Percentiles rank a stretch among this genome's conserved stretches.
Evolutionary conservation across 2,888 invertebrate species (phyloP).

Genomic region (Cataglyphis rosenhaueri): DNA sequence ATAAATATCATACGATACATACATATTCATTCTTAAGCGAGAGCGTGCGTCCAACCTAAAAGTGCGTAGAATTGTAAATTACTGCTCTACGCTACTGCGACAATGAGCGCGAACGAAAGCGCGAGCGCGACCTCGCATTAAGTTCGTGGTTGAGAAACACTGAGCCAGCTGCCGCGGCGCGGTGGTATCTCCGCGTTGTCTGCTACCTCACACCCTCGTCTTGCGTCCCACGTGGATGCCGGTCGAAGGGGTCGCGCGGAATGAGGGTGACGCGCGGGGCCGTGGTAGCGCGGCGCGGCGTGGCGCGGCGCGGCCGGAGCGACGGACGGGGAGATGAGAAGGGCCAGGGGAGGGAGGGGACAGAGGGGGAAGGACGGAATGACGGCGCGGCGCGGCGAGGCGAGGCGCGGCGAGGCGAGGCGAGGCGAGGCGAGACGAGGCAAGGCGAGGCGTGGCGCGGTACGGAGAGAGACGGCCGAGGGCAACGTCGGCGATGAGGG

Average conservation of each 20-base stretch:
- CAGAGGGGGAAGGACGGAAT: slow-evolving; percentile 34
- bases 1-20: too few species aligned
- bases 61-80: slow-evolving; percentile 30
- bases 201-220: slow-evolving; percentile 83
- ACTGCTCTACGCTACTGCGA: not conserved
- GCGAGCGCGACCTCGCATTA: slow-evolving; percentile 23
- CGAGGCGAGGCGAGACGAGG: slow-evolving; percentile 1
- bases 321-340: slow-evolving; percentile 7
- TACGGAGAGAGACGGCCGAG: slow-evolving; percentile 39
- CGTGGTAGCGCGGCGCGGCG: slow-evolving; percentile 41
- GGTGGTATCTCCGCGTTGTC: slow-evolving; percentile 83
- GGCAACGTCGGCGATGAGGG: slow-evolving; percentile 55
- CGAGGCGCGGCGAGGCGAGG: slow-evolving; percentile 5
- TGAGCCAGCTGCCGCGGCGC: slow-evolving; percentile 84
- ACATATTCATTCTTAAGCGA: not conserved
- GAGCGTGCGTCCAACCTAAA: not conserved
- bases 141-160: slow-evolving; percentile 79
- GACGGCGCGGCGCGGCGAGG: slow-evolving; percentile 36
- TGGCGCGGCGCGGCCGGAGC: slow-evolving; percentile 32
- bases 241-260: slow-evolving; percentile 85
- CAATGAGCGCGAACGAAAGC: slow-evolving; percentile 16
- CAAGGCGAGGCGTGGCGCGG: not conserved
- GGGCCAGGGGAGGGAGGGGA: not conserved
- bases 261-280: slow-evolving; percentile 82
- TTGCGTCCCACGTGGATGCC: slow-evolving; percentile 84